These are phyloP conservation scores for Euleptes europaea DNA, from an alignment of 2,113 vertebrate genomes.

Conservation along the genomic window DNA sequence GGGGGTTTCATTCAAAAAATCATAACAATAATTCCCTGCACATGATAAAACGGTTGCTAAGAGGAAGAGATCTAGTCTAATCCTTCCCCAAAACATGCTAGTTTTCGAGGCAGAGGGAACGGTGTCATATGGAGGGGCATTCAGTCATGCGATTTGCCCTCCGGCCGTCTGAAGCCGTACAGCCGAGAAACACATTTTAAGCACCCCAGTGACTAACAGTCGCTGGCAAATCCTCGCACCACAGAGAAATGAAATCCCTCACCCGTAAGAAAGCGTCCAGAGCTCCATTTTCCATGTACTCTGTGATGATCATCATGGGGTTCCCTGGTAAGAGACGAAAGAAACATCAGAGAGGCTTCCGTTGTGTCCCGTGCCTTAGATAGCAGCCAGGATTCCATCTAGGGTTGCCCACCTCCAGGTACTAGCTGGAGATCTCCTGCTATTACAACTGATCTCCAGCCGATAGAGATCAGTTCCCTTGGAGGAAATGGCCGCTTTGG, in stretches of 20 bases:
- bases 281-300: slow-evolving; percentile 96
- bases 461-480: too few species aligned
- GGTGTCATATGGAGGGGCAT: neutral
- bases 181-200: neutral
- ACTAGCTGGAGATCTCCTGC: too few species aligned
- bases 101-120: too few species aligned
- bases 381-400: neutral
- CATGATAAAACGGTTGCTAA: neutral
- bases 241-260: slow-evolving; percentile 43
- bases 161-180: neutral
- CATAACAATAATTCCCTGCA: neutral
- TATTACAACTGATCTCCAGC: too few species aligned
- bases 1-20: neutral
- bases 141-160: neutral
- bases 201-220: neutral
- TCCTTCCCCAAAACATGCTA: neutral
- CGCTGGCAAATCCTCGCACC: neutral
- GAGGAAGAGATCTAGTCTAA: too few species aligned
- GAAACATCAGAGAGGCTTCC: neutral
- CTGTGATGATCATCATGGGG: slow-evolving; percentile 94
- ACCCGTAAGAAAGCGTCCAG: slow-evolving; percentile 95
- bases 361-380: neutral
- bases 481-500: too few species aligned
- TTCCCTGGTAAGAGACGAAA: slow-evolving; percentile 63
- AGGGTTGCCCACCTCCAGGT: too few species aligned